Conservation (phyloP, 2,888 invertebrate genomes). For the Syrista parreyssii region DNA sequence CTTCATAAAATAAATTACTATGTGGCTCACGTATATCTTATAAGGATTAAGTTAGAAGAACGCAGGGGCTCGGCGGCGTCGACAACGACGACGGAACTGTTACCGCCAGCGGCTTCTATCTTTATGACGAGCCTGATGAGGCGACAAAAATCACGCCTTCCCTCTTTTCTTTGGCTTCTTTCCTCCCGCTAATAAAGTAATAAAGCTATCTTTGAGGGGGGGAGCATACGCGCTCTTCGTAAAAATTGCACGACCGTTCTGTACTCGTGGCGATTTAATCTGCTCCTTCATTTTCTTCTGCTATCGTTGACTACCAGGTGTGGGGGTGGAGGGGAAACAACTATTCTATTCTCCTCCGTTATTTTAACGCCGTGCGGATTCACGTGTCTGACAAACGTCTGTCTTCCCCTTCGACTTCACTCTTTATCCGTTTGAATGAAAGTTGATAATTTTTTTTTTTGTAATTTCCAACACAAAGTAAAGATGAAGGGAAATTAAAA, state of each 20-base stretch:
- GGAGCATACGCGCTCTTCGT: neutral
- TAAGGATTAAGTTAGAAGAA: slow-evolving; percentile 39
- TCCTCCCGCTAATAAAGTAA: slow-evolving; percentile 16
- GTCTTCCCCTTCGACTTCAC: neutral
- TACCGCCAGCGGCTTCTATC: neutral
- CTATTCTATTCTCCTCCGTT: neutral
- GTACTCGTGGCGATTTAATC: slow-evolving; percentile 13
- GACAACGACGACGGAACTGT: neutral
- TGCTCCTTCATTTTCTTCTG: neutral
- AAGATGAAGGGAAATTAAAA: no score
- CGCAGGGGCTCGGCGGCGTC: neutral
- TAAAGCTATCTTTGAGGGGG: neutral
- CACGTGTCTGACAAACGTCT: neutral
- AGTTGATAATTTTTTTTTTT: neutral
- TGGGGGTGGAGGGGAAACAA: no score
- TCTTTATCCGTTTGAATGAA: neutral
- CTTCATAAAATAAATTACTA: slow-evolving; percentile 48
- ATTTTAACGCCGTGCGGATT: neutral
- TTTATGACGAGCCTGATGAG: slow-evolving; percentile 13
- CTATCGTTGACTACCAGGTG: neutral
- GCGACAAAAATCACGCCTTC: slow-evolving; percentile 18
- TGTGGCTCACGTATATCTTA: slow-evolving; percentile 42
- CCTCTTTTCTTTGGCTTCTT: slow-evolving; percentile 2
- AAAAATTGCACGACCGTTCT: neutral
- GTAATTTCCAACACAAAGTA: no score